A percentile compares a stretch with the other conserved stretches of the same genome.
phyloP scores from a whole-genome alignment of 2,797 vertebrate genomes.

The Syngnathus acus region DNA sequence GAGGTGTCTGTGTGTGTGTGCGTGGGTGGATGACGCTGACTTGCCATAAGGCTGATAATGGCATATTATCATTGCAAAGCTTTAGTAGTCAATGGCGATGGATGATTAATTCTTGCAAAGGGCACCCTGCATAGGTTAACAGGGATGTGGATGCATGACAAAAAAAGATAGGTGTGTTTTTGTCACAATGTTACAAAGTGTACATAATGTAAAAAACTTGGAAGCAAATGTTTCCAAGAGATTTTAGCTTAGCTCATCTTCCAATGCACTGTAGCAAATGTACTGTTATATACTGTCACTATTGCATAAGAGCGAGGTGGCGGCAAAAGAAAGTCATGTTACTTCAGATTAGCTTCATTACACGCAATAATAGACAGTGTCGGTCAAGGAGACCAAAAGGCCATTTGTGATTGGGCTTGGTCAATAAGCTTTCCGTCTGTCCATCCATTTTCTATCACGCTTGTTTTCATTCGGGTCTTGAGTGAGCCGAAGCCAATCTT shows the following conservation, averaged over 20 bases:
- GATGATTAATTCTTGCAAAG: slow-evolving; percentile 19
- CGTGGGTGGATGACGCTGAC: slow-evolving; percentile 39
- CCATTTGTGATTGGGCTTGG: slow-evolving; percentile 20
- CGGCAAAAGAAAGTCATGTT: slow-evolving; percentile 34
- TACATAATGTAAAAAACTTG: slow-evolving; percentile 1
- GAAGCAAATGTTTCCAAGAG: neutral
- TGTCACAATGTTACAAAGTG: slow-evolving; percentile 17
- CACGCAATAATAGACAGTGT: slow-evolving; percentile 8
- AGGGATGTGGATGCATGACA: slow-evolving; percentile 7
- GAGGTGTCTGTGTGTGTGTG: slow-evolving; percentile 30
- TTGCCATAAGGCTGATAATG: slow-evolving; percentile 16
- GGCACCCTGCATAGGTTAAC: slow-evolving; percentile 58
- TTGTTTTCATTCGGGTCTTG: neutral
- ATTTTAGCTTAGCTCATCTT: neutral
- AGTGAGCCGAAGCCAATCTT: neutral
- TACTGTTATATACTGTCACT: slow-evolving; percentile 10
- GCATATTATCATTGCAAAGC: slow-evolving; percentile 18
- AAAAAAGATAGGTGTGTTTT: neutral
- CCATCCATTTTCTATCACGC: neutral
- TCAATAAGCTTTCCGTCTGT: slow-evolving; percentile 12
- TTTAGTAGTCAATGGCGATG: slow-evolving; percentile 10
- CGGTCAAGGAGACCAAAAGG: slow-evolving; percentile 33
- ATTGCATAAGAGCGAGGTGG: slow-evolving; percentile 27
- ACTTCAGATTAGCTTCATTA: slow-evolving; percentile 40
- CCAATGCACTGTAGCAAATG: neutral